A percentile compares a stretch with the other conserved stretches of the same genome.
These are phyloP conservation scores for Oasisia sp. DNA, from an alignment of 2,888 invertebrate genomes.

Conservation along the genomic window DNA sequence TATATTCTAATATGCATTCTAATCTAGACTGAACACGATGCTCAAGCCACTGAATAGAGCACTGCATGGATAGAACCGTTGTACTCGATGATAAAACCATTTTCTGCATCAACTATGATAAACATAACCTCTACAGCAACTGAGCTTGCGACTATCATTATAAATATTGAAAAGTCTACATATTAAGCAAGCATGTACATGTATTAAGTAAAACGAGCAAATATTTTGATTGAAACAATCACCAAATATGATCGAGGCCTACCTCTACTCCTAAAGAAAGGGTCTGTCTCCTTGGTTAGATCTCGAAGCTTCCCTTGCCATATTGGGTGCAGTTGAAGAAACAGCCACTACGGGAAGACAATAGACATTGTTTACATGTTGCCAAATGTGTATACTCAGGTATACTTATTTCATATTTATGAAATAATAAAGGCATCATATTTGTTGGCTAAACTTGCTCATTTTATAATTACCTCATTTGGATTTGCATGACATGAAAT, in stretches of 20 bases:
- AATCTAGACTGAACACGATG: no score
- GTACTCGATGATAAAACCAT: neutral
- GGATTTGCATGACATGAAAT: no score
- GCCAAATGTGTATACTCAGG: no score
- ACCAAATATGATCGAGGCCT: neutral
- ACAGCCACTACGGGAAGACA: conserved; percentile 72
- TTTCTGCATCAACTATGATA: neutral
- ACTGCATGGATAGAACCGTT: no score
- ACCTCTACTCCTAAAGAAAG: conserved; percentile 66
- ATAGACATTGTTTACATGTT: neutral
- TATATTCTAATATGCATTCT: no score
- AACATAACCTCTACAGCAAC: neutral
- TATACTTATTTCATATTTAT: neutral
- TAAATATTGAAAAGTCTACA: neutral
- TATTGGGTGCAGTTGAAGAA: conserved; percentile 69
- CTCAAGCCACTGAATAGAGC: no score
- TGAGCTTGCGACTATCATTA: neutral
- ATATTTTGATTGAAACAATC: neutral
- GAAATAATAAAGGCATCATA: neutral
- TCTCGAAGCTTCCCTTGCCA: conserved; percentile 65
- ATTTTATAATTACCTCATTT: no score
- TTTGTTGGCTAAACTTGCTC: neutral
- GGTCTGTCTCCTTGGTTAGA: conserved; percentile 53
- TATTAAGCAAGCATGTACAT: neutral
- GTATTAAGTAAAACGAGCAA: neutral